Percentiles rank a stretch among this genome's conserved stretches.
These are phyloP conservation scores for Phymanthus crucifer DNA, from an alignment of 92 coral and sea anemone species.

Conservation along the genomic window DNA sequence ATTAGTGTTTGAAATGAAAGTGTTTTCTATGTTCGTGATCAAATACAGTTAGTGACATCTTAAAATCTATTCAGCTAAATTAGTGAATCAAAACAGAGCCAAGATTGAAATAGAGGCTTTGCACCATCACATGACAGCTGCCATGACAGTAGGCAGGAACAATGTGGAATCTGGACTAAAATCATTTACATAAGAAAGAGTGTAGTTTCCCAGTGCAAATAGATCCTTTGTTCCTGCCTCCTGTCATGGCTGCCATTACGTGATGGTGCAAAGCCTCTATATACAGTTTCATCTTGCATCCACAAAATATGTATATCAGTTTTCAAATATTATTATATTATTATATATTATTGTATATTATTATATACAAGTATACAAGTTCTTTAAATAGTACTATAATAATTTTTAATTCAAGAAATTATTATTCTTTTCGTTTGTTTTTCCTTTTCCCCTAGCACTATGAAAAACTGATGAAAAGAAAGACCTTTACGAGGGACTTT, in stretches of 20 bases:
- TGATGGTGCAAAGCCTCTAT: too few species aligned
- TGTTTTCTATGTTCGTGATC: neutral
- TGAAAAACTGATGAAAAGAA: neutral
- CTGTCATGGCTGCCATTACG: too few species aligned
- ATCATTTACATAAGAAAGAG: too few species aligned
- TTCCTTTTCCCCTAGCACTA: neutral
- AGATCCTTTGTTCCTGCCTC: too few species aligned
- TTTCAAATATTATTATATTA: too few species aligned
- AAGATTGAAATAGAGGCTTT: neutral
- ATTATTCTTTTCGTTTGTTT: neutral
- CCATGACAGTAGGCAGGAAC: too few species aligned
- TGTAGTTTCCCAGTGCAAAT: too few species aligned
- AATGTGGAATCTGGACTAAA: neutral
- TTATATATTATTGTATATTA: too few species aligned
- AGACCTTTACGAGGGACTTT: constrained; percentile 18
- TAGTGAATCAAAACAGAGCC: neutral
- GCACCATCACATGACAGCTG: too few species aligned
- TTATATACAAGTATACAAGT: too few species aligned
- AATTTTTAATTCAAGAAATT: neutral
- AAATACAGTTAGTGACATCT: neutral
- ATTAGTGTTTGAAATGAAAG: neutral
- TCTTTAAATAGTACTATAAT: neutral
- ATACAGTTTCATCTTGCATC: too few species aligned
- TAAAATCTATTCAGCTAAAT: neutral
- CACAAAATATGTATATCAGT: too few species aligned